Evolutionary conservation across 2,113 vertebrate genomes (phyloP), one percentile per base, ranked within the genome.

Genomic region (Oreocharis arfaki): DNA sequence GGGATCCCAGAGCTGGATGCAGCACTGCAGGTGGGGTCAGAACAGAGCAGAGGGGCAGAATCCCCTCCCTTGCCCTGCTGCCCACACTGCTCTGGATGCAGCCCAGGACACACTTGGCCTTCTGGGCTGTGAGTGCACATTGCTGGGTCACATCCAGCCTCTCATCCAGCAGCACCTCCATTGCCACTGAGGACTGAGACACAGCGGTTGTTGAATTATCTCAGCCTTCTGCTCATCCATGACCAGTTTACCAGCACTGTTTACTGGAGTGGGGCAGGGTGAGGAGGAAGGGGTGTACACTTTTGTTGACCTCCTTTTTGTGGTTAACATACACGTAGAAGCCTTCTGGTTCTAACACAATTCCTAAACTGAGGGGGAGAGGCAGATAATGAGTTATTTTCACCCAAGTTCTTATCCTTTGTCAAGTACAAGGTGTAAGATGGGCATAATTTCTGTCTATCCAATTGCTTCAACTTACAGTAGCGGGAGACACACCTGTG

Each of bases 31-130:
- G 9, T n/a, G 46, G 20, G 39, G 39, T 22, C 20, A 15, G 2
- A 53, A n/a, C 11, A 17, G 28, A 81, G 33, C 28, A 67, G 13
- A 68, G 39, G 30, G n/a, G 24, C 53, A 75, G 69, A 68, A 60
- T 60, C 19, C 30, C 46, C 14, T 32, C 7, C 53, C 24, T 53
- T 30, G 1, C 13, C 15, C 32, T 19, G 28, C 28, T 80, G 27
- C 67, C 59, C 37, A 28, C 0, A 0, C 5, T 17, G 53, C 53
- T 18, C 3, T 15, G 21, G 47, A 27, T 19, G 30, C 53, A 60
- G 44, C 21, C 42, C 26, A 16, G 50, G 18, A 73, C 37, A 23
- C 0, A 0, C 5, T 1, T 67, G 78, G 23, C 46, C 46, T 26
- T 39, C 56, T 60, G n/a, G 27, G 27, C 56, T 76, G 42, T 28